Base-by-base conservation (phyloP, 2,888 invertebrate species). In the Conistra vaccinii region DNA sequence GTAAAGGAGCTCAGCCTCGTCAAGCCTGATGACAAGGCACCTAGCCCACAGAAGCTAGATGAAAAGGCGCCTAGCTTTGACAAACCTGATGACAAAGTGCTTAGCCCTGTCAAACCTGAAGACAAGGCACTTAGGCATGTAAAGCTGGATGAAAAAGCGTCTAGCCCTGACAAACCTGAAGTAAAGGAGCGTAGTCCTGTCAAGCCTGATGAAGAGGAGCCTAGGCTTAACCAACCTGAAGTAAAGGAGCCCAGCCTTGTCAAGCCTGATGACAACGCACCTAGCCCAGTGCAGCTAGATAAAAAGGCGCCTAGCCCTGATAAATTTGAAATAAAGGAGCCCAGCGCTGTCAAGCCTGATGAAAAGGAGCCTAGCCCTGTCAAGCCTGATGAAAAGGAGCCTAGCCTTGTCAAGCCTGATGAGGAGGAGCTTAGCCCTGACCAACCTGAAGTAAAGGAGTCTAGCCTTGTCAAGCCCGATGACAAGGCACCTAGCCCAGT, bases 331-430 rank as follows among this genome's bases (percentile, higher is more conserved):
- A 39, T 32, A 9, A 60, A 48, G 0, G 42, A 12, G n/a, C 55
- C 10, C n/a, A n/a, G n/a, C n/a, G n/a, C 35, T 20, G 3, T 48
- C 9, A 55, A 26, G 7, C 26, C 20, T 26, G 80, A 76, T 0
- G 69, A 23, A 0, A 82, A 85, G 1, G 32, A 10, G 57, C 60
- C 61, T 0, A 82, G 67, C 57, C 73, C 66, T 35, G n/a, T 35
- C 32, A 35, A 35, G 32, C 3, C 32, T 5, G 32, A 35, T 35
- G 5, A 5, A 5, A 35, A 35, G 32, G 32, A 3, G 32, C 26
- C 60, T 1, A 80, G 60, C 10, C 61, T 32, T 23, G 3, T 48
- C 9, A 55, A 26, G 7, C 23, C 20, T 26, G 78, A 75, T 0
- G 69, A 23, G 0, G 81, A 85, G 3, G 29, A 10, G 57, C 60